Conservation (phyloP, 92 coral and sea anemone genomes). For the Heteractis magnifica region DNA sequence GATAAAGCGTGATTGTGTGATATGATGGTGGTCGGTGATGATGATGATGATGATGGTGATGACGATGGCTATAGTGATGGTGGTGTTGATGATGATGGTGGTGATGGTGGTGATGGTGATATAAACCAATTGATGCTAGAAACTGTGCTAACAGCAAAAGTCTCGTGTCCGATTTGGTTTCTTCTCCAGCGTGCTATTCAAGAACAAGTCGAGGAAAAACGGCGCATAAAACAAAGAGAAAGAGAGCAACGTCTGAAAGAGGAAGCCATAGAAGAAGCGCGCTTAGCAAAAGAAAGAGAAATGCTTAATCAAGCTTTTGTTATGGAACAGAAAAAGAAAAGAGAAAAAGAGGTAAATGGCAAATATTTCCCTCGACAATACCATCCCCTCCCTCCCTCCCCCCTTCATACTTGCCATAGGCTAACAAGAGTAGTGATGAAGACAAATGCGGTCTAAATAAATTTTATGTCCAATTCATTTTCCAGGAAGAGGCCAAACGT, state of each 20-base stretch:
- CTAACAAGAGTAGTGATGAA: too few species aligned
- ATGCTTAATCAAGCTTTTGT: slow-evolving; percentile 65
- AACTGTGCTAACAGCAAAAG: background rate
- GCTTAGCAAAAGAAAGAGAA: slow-evolving; percentile 65
- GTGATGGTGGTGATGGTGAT: too few species aligned
- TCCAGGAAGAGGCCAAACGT: slow-evolving; percentile 78
- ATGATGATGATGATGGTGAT: too few species aligned
- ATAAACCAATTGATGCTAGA: too few species aligned
- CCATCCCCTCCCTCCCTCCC: too few species aligned
- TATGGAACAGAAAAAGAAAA: slow-evolving; percentile 59
- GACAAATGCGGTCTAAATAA: background rate
- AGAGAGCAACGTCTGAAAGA: slow-evolving; percentile 72
- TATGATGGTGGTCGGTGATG: too few species aligned
- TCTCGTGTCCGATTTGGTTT: background rate
- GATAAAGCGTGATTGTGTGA: too few species aligned
- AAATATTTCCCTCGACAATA: too few species aligned
- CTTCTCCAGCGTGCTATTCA: slow-evolving; percentile 78
- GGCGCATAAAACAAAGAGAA: slow-evolving; percentile 75
- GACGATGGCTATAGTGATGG: too few species aligned
- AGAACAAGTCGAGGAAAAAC: slow-evolving; percentile 93
- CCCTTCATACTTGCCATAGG: too few species aligned
- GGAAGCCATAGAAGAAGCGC: slow-evolving; percentile 83
- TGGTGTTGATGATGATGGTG: too few species aligned
- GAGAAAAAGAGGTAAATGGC: slow-evolving; percentile 76
- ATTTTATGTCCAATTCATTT: background rate